Conservation (phyloP, 2,797 vertebrate species). For the Fistularia tabacaria region DNA sequence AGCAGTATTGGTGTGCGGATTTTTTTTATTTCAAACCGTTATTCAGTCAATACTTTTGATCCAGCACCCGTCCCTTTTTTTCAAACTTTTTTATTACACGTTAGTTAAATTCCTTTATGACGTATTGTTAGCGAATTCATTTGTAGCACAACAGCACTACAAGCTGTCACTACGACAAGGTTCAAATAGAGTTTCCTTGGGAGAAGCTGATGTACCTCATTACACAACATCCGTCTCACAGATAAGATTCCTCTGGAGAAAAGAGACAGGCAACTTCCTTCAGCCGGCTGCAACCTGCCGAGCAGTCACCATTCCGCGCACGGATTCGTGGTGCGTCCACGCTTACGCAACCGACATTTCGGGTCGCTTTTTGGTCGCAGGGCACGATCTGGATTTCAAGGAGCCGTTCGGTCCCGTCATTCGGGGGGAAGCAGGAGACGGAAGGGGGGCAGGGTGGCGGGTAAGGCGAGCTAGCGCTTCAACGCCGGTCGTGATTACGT, state of each 20-base stretch:
- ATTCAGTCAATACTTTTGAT: no score
- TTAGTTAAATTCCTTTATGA: no score
- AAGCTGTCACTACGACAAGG: neutral
- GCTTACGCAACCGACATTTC: slow-evolving; percentile 48
- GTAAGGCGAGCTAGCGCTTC: slow-evolving; percentile 20
- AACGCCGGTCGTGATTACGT: slow-evolving; percentile 18
- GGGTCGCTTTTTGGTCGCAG: slow-evolving; percentile 36
- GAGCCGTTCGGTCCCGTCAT: slow-evolving; percentile 51
- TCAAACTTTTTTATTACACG: no score
- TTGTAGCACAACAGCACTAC: neutral
- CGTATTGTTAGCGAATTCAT: no score
- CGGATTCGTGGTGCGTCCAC: neutral
- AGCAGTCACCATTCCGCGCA: neutral
- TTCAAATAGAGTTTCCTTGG: slow-evolving; percentile 7
- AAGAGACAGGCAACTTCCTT: slow-evolving; percentile 26
- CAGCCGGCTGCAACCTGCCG: no score
- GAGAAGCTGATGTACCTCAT: slow-evolving; percentile 16
- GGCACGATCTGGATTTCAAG: slow-evolving; percentile 42
- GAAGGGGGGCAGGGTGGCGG: slow-evolving; percentile 12
- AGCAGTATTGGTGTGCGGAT: no score
- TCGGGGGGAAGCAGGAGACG: slow-evolving; percentile 18
- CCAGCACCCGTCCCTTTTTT: no score
- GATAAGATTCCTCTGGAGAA: slow-evolving; percentile 38
- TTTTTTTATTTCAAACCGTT: no score
- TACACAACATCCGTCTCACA: slow-evolving; percentile 35